Evolutionary conservation across 2,888 invertebrate genomes (phyloP).

Genomic region (Lithosia quadra): DNA sequence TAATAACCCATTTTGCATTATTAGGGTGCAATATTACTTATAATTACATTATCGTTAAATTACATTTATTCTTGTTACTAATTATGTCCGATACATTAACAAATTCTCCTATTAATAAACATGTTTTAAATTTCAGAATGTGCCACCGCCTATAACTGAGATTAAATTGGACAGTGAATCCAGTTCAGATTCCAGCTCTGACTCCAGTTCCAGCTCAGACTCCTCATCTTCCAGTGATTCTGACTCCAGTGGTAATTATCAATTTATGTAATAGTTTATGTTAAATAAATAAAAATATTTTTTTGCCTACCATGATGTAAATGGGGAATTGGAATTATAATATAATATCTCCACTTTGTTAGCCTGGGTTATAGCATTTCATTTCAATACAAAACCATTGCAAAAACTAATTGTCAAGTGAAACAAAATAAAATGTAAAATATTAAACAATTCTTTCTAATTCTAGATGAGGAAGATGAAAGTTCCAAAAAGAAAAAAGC

Average conservation of each 20-base stretch:
- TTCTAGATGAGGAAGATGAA: constrained; percentile 59
- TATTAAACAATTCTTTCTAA: background rate
- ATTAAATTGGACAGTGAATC: constrained; percentile 75
- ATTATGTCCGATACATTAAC: background rate
- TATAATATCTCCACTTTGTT: too few relatives aligned
- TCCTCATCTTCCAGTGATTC: constrained; percentile 74
- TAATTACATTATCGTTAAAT: too few relatives aligned
- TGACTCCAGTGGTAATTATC: constrained; percentile 70
- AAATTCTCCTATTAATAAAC: background rate
- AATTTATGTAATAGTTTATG: constrained; percentile 1
- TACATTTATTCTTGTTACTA: too few relatives aligned
- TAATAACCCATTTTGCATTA: background rate
- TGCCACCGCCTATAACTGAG: constrained; percentile 72
- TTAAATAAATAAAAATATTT: background rate
- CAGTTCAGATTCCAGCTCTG: constrained; percentile 74
- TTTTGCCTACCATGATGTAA: too few relatives aligned
- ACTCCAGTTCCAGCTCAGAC: constrained; percentile 66
- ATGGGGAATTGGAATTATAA: too few relatives aligned
- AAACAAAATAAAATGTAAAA: too few relatives aligned
- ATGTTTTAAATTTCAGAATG: constrained; percentile 63
- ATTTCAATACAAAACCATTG: background rate
- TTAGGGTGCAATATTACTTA: background rate
- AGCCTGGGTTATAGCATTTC: background rate
- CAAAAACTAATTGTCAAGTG: too few relatives aligned
- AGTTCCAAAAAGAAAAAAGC: constrained; percentile 61